These are phyloP conservation scores for Todiramphus saurophagus DNA, from an alignment of 2,113 vertebrate genomes.

Conservation along the genomic window DNA sequence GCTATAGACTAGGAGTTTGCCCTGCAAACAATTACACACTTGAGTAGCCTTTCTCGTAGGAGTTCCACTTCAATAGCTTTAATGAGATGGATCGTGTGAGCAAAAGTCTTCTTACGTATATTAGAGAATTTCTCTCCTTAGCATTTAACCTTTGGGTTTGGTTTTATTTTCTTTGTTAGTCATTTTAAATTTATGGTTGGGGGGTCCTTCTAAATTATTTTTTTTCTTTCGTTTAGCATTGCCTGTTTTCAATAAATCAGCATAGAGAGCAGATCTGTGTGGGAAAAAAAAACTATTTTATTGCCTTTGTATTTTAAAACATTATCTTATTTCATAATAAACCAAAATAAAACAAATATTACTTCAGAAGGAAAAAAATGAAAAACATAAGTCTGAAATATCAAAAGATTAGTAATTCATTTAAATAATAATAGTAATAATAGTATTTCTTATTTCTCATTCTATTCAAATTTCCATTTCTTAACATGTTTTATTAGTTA, in stretches of 20 bases:
- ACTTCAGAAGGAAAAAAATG: rapidly evolving
- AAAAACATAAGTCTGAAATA: neutral
- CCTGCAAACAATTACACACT: constrained; percentile 37
- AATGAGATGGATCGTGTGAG: constrained; percentile 10
- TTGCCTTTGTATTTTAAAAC: neutral
- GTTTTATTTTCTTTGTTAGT: neutral
- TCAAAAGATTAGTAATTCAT: neutral
- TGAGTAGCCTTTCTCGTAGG: neutral
- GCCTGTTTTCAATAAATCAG: neutral
- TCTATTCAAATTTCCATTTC: neutral
- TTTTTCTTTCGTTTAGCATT: neutral
- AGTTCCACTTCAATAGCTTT: constrained; percentile 38
- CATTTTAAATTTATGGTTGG: neutral
- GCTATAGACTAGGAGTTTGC: neutral
- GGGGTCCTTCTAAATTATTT: rapidly evolving
- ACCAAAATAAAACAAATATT: neutral
- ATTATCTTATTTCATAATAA: neutral
- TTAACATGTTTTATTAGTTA: neutral
- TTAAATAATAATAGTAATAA: neutral
- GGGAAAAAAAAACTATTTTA: neutral
- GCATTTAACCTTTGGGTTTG: neutral
- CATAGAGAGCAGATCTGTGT: neutral
- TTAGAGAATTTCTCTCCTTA: neutral
- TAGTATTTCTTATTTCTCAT: neutral
- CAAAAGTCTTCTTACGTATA: neutral